A percentile compares a stretch with the other conserved stretches of the same genome.
phyloP scores from a whole-genome alignment of 2,888 invertebrate species.

The Cordilura impudica region DNA sequence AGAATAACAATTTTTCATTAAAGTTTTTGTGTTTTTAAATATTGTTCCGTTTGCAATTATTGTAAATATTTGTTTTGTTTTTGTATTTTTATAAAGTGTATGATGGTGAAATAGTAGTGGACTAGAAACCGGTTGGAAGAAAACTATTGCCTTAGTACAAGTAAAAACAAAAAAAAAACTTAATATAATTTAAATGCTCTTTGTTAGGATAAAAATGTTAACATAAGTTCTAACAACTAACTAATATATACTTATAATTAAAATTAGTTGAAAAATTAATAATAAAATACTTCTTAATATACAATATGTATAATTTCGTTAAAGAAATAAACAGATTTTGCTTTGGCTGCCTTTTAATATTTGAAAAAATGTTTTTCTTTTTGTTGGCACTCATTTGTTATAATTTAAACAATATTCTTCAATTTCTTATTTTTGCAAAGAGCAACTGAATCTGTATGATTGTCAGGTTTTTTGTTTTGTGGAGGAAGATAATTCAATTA shows the following conservation, averaged over 20 bases:
- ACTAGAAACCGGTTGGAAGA: slow-evolving; percentile 55
- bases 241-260: slow-evolving; percentile 44
- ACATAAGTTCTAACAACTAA: slow-evolving; percentile 27
- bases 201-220: slow-evolving; percentile 36
- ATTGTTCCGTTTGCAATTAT: slow-evolving; percentile 63
- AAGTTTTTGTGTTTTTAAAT: slow-evolving; percentile 46
- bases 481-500: not conserved
- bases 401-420: slow-evolving; percentile 57
- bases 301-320: slow-evolving; percentile 51
- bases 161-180: slow-evolving; percentile 16
- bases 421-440: slow-evolving; percentile 30
- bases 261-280: slow-evolving; percentile 17
- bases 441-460: slow-evolving; percentile 55
- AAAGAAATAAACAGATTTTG: slow-evolving; percentile 12
- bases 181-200: slow-evolving; percentile 46
- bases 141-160: slow-evolving; percentile 38
- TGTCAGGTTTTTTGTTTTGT: slow-evolving; percentile 48
- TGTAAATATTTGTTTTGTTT: slow-evolving; percentile 52
- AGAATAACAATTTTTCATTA: slow-evolving; percentile 41
- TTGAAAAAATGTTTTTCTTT: not conserved
- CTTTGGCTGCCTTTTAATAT: slow-evolving; percentile 18
- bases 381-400: slow-evolving; percentile 36
- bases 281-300: slow-evolving; percentile 36
- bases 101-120: slow-evolving; percentile 16
- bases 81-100: slow-evolving; percentile 8